Conservation (phyloP, 1,140 invertebrate genomes). For the Tetraneura akinire region DNA sequence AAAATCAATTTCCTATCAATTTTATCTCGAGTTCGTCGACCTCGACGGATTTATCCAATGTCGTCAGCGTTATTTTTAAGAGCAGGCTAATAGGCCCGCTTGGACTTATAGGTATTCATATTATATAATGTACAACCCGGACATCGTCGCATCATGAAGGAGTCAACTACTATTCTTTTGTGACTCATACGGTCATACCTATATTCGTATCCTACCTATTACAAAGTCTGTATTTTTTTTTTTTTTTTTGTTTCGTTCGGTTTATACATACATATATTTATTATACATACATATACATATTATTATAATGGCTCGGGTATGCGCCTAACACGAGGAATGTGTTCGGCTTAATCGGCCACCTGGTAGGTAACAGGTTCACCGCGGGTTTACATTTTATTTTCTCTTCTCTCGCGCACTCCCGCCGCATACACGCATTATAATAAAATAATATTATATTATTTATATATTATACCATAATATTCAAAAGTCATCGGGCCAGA, state of each 20-base stretch:
- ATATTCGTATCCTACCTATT: too few relatives aligned
- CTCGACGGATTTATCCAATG: background rate
- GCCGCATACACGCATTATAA: background rate
- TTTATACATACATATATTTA: background rate
- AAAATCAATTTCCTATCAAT: constrained; percentile 19
- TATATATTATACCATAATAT: background rate
- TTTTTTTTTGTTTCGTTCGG: constrained; percentile 3
- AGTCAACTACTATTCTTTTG: background rate
- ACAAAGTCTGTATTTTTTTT: background rate
- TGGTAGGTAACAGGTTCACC: constrained; percentile 37
- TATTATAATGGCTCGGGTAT: constrained; percentile 13
- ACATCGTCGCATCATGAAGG: background rate
- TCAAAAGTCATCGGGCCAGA: background rate
- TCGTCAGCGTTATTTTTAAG: background rate
- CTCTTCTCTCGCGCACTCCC: background rate
- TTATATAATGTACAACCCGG: background rate
- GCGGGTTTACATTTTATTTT: constrained; percentile 9
- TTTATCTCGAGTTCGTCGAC: constrained; percentile 3
- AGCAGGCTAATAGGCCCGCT: background rate
- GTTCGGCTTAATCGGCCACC: constrained; percentile 36
- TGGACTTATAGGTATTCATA: background rate
- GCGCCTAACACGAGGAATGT: constrained; percentile 37
- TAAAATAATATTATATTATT: too few relatives aligned
- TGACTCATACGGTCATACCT: background rate
- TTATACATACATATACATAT: background rate